Evolutionary conservation across 1,140 invertebrate genomes (phyloP), one percentile per base, ranked within the genome.

Genomic region (Chrysomallon squamiferum): DNA sequence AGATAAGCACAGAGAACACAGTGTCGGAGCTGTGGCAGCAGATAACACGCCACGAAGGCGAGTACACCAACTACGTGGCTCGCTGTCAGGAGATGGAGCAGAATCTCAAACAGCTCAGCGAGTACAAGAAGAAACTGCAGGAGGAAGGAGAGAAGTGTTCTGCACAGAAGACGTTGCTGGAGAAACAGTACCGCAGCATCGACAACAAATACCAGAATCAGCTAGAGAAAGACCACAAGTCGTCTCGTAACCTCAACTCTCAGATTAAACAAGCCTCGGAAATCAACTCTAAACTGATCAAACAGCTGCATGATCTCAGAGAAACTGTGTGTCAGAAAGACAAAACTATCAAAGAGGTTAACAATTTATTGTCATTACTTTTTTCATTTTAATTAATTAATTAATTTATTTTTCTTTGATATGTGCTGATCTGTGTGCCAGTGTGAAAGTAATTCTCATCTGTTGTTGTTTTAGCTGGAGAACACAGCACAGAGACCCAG

Each of bases 51-150:
- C 20, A 60, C 20, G 58, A 52, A 18, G 29, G 41, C n/a, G 22
- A 60, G 45, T 22, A 30, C 22, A 11, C 43, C 13, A 58, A 62
- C 20, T 61, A 45, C 41, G 65, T 70, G 49, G 38, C 58, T 7
- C 35, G 58, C 9, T 60, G 65, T 45, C 38, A 38, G n/a, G 62
- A 62, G 29, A 50, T 65, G 20, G 72, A 73, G 27, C 41, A 62
- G 9, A 30, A 61, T 5, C 61, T 73, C 2, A 22, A 32, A 2
- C 25, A 22, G 11, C 59, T 47, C 30, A 50, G 29, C 13, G 64
- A 69, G 27, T 20, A 57, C 2, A 64, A 65, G 43, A 32, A 47
- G 9, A 35, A 64, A 18, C 29, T 69, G 25, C 30, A 57, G 25
- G 58, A 38, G 7, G 62, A 73, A 20, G 18, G 18, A 5, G 58